Percentiles rank a stretch among this genome's conserved stretches.
These are phyloP conservation scores for Macrophya alboannulata DNA, from an alignment of 2,888 invertebrate genomes.

Conservation along the genomic window DNA sequence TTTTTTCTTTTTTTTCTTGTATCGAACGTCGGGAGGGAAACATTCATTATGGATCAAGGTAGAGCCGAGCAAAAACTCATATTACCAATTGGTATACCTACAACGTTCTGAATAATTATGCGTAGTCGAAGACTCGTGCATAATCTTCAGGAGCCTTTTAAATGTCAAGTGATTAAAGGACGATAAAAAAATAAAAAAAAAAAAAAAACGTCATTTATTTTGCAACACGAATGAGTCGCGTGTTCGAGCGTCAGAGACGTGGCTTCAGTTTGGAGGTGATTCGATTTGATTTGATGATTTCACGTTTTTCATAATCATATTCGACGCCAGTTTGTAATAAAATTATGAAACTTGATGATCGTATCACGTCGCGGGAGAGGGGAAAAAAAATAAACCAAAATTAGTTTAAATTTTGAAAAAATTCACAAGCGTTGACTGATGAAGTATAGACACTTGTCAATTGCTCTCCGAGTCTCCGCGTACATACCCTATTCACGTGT, in stretches of 20 bases:
- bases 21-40: not conserved
- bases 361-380: not conserved
- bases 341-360: not conserved
- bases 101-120: slow-evolving; percentile 11
- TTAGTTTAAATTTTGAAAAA: not conserved
- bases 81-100: slow-evolving; percentile 5
- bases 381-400: not conserved
- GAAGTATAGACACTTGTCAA: slow-evolving; percentile 7
- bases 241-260: not conserved
- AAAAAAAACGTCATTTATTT: not conserved
- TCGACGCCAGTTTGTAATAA: not conserved
- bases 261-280: not conserved
- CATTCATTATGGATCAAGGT: slow-evolving; percentile 30
- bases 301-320: not conserved
- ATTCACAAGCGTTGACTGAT: not conserved
- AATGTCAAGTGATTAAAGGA: slow-evolving; percentile 40
- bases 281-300: not conserved
- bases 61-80: slow-evolving; percentile 7
- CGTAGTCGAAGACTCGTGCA: slow-evolving; percentile 10
- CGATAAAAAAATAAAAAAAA: not conserved
- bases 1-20: too few species aligned
- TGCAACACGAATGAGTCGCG: not conserved
- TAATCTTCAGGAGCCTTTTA: slow-evolving; percentile 16
- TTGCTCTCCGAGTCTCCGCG: not conserved
- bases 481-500: not conserved